These are phyloP conservation scores for Benthochromis sp. DNA, from an alignment of 2,113 vertebrate genomes.

Conservation along the genomic window DNA sequence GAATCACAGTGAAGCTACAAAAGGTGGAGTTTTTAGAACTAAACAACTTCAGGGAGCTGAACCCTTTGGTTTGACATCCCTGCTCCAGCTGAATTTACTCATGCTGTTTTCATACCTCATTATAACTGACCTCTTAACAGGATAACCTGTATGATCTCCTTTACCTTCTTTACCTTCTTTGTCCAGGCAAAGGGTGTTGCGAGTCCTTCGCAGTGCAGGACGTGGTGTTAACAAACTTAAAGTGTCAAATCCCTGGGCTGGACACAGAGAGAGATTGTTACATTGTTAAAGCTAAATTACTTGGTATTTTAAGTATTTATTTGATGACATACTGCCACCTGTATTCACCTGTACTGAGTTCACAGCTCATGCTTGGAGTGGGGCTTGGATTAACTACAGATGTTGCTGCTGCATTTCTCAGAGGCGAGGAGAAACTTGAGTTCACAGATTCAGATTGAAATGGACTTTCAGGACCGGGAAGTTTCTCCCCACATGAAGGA, in stretches of 20 bases:
- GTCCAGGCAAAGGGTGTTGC: slow-evolving; percentile 14
- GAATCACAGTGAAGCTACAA: not conserved
- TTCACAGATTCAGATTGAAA: not conserved
- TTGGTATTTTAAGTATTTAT: not conserved
- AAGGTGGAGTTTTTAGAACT: not conserved
- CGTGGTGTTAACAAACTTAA: slow-evolving; percentile 4
- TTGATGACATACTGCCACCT: not conserved
- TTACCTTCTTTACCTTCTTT: not conserved
- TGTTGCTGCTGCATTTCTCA: not conserved
- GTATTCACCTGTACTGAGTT: not conserved
- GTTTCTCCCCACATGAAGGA: slow-evolving; percentile 75
- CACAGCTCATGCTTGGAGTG: not conserved
- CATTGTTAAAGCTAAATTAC: not conserved
- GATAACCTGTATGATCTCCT: not conserved
- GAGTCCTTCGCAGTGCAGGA: slow-evolving; percentile 36
- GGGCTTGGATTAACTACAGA: not conserved
- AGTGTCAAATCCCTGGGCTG: not conserved
- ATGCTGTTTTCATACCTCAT: not conserved
- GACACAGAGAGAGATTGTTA: not conserved
- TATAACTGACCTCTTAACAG: not conserved
- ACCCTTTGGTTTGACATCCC: not conserved
- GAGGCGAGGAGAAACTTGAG: not conserved
- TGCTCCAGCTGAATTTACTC: not conserved
- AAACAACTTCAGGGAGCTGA: not conserved
- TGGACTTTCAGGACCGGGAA: slow-evolving; percentile 37